phyloP scores from a whole-genome alignment of 2,888 invertebrate species.

The Ypsolopha sequella region DNA sequence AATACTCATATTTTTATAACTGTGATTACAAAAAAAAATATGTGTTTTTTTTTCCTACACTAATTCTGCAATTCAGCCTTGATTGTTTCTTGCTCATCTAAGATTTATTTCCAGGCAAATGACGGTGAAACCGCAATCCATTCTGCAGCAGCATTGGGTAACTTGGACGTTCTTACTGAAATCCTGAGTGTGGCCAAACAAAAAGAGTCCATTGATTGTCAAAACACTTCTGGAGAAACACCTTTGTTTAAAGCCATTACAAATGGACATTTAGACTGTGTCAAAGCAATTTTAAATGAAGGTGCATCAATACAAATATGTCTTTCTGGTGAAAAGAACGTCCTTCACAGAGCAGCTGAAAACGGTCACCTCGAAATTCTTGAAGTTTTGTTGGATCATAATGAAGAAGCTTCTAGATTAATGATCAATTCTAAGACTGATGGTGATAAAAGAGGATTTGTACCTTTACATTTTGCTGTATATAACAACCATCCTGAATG shows the following conservation, averaged over 20 bases:
- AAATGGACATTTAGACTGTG: slow-evolving; percentile 48
- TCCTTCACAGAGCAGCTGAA: slow-evolving; percentile 73
- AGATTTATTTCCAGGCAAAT: slow-evolving; percentile 35
- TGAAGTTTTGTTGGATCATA: slow-evolving; percentile 54
- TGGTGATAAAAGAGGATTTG: slow-evolving; percentile 50
- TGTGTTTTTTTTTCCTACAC: too few relatives aligned
- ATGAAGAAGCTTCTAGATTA: slow-evolving; percentile 34
- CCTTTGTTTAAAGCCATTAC: slow-evolving; percentile 57
- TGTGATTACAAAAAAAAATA: too few relatives aligned
- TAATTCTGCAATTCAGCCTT: too few relatives aligned
- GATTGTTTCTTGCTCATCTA: too few relatives aligned
- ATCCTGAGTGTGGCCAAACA: slow-evolving; percentile 60
- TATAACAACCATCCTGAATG: slow-evolving; percentile 58
- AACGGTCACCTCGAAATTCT: slow-evolving; percentile 66
- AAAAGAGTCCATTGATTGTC: slow-evolving; percentile 53
- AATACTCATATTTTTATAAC: too few relatives aligned
- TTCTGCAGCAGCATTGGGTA: slow-evolving; percentile 61
- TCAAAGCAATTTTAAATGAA: slow-evolving; percentile 49
- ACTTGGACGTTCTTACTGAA: slow-evolving; percentile 58
- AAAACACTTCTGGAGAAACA: slow-evolving; percentile 59
- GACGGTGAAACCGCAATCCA: slow-evolving; percentile 67
- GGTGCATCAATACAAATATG: slow-evolving; percentile 54
- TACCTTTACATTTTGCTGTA: slow-evolving; percentile 69
- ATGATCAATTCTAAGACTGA: slow-evolving; percentile 42
- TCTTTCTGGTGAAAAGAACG: slow-evolving; percentile 57